Evolutionary conservation across 1,140 invertebrate species (phyloP), one percentile per base, ranked within the genome.

Genomic region (Microplitis demolitor): DNA sequence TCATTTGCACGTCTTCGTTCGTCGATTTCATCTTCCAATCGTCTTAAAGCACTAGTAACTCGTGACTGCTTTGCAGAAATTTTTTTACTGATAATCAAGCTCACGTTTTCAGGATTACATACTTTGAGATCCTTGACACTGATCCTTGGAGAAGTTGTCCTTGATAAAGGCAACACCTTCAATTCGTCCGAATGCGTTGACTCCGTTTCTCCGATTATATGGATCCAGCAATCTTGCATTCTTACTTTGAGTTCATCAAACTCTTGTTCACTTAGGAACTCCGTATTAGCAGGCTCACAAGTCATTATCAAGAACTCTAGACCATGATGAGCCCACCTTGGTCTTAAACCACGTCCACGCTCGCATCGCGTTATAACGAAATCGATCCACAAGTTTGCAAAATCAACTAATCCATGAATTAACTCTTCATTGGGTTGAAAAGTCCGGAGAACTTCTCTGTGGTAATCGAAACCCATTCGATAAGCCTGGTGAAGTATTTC

Each of bases 381-480:
- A 51, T 89, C 88, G 93, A 97, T 97, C 96, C 96, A 97, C 76
- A 94, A 89, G 72, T 91, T 88, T 3, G 95, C 94, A 85, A 97
- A 96, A 61, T 89, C 85, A 0, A 96, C 90, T 60, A 96, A 88
- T 56, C 88, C 87, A 4, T 80, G 77, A 2, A 88, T 84, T 72
- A 82, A 83, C 69, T 81, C 81, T 35, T 87, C 84, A 11, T 90
- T 87, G 3, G 86, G 84, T 0, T 87, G 84, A 14, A 91, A 88
- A 6, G 95, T 83, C 16, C 92, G 89, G 58, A 91, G 91, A 63
- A 95, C 89, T 83, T 96, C 94, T 84, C 92, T 94, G 78, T 96
- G 92, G 80, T 96, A 96, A 90, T 96, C 95, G 85, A 97, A 97
- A 2, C 93, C 95, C 86, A 96, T 95, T 83, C 93, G 93, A 84